Evolutionary conservation across 1,140 invertebrate species (phyloP), one percentile per base, ranked within the genome.

Genomic region (Microplitis mediator): DNA sequence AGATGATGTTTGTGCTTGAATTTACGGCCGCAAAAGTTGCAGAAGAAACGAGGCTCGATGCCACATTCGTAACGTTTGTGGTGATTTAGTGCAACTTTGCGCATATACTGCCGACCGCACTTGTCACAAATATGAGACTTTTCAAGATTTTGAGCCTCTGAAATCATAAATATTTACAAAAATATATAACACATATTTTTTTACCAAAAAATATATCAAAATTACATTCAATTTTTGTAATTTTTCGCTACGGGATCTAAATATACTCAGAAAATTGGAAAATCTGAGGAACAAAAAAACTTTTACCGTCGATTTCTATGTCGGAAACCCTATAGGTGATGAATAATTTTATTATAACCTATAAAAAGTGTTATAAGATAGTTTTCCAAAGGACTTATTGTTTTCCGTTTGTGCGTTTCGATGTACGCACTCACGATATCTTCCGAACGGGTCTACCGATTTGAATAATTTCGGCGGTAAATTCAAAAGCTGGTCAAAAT

Each of bases 41-140:
- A 90, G 74, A 87, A 80, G 72, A 89, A 89, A 34, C 87, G 86
- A 3, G 89, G 89, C 76, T 86, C 84, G 65, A 87, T 87, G 31
- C 89, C 89, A 74, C 90, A 90, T 78, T 90, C 88, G 76, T 85
- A 88, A 35, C 85, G 80, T 70, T 85, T 72, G 76, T 91, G 90
- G 11, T 65, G 70, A 62, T 34, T 72, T 63, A 79, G 39, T 11
- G 70, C 81, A 58, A 79, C 78, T 69, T 84, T 84, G 73, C 87
- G 85, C 74, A 87, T 88, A 82, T 89, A 89, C 70, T 81, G 77
- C 76, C 83, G 85, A 69, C 83, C 83, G 77, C 85, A 86, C 70
- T 77, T 81, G 23, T 23, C 23, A 71, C 69, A 72, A 76, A 83
- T 84, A 14, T 79, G 81, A 76, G 82, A 86, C 11, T 56, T 63